phyloP scores from a whole-genome alignment of 2,888 invertebrate species.

The Cinara cedri region DNA sequence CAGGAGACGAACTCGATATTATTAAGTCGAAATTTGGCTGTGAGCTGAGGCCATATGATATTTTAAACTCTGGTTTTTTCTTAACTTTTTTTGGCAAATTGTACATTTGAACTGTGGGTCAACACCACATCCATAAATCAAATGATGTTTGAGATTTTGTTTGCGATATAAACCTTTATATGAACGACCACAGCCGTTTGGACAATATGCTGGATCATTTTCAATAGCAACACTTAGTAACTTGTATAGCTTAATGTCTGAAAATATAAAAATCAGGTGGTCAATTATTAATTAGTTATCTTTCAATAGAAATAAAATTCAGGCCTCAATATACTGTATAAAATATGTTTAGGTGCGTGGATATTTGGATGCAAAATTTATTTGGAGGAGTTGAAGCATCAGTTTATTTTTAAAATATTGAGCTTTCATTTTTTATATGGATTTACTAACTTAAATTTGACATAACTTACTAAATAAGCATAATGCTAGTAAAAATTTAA shows the following conservation, averaged over 20 bases:
- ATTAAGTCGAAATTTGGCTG: background rate
- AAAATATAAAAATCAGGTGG: background rate
- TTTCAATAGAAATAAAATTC: no score
- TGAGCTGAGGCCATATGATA: conserved; percentile 53
- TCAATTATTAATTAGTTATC: no score
- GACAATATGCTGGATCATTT: conserved; percentile 44
- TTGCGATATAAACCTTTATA: conserved; percentile 45
- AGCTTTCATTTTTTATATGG: no score
- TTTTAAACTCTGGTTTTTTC: conserved; percentile 57
- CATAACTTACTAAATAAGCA: no score
- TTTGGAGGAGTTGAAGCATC: no score
- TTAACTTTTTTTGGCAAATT: conserved; percentile 58
- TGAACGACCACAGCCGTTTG: conserved; percentile 56
- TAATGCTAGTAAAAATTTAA: no score
- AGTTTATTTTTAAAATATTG: no score
- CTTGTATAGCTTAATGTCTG: background rate
- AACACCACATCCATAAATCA: conserved; percentile 60
- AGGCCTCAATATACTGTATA: no score
- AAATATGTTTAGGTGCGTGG: no score
- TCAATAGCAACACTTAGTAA: background rate
- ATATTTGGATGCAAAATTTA: no score
- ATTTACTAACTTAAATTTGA: no score
- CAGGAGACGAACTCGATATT: background rate
- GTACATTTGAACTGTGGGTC: conserved; percentile 60
- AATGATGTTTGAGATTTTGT: conserved; percentile 56